Conservation (phyloP, 2,797 vertebrate genomes). For the Nannoperca obscura region DNA sequence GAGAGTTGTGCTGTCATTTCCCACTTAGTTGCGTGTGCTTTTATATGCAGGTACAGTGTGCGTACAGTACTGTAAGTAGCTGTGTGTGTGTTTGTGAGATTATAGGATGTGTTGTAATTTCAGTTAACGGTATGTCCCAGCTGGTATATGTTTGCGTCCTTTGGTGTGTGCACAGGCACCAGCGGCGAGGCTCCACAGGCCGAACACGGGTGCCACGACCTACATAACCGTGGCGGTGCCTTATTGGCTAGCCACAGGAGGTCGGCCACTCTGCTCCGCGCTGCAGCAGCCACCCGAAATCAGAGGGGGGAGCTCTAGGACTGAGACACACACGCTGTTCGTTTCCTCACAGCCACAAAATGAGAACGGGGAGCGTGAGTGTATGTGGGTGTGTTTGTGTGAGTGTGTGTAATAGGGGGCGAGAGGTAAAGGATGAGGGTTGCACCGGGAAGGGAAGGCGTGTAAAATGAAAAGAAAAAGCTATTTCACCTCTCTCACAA, state of each 20-base stretch:
- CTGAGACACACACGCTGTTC: conserved; percentile 75
- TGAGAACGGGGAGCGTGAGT: conserved; percentile 53
- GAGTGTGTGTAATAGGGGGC: conserved; percentile 80
- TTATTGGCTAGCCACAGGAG: conserved; percentile 74
- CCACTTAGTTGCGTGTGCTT: conserved; percentile 21
- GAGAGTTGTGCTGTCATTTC: conserved; percentile 14
- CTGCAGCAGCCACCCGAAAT: conserved; percentile 84
- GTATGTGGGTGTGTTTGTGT: conserved; percentile 53
- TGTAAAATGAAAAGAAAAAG: conserved; percentile 88
- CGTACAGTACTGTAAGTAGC: background rate
- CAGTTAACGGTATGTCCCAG: conserved; percentile 31
- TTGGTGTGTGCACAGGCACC: conserved; percentile 44
- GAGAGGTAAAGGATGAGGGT: conserved; percentile 85
- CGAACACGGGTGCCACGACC: conserved; percentile 77
- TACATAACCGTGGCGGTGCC: conserved; percentile 69
- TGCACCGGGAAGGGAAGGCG: conserved; percentile 81
- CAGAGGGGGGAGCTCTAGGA: conserved; percentile 99
- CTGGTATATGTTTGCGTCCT: conserved; percentile 46
- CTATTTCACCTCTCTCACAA: conserved; percentile 93
- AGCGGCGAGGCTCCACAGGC: conserved; percentile 69
- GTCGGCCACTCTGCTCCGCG: conserved; percentile 49
- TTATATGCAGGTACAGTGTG: background rate
- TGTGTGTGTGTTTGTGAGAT: conserved; percentile 35
- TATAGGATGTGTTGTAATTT: conserved; percentile 34
- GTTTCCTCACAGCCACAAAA: conserved; percentile 63